Base-by-base conservation (phyloP, 92 coral and sea anemone genomes). In the Bergia sp. region DNA sequence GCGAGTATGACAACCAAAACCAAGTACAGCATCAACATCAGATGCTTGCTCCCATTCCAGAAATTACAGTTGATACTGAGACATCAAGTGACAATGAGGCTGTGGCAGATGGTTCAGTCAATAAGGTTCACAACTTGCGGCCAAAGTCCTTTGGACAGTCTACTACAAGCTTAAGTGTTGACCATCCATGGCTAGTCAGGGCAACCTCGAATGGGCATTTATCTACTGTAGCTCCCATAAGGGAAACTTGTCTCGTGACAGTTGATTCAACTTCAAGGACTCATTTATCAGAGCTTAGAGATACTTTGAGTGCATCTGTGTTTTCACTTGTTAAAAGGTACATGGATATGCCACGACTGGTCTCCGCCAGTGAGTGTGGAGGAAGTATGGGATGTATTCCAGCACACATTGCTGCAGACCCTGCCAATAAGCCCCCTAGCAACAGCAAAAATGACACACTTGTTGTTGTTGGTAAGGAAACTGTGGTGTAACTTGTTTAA, bases 341-440 rank as follows among this genome's bases (percentile, higher is more conserved):
- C 44, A 90, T 93, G 94, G 98, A 92, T 82, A 88, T 95, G 91
- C 96, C 96, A 1, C 93, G 85, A 71, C 89, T 86, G 93, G 88
- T 95, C n/a, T 94, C 95, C 3, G 96, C 98, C 4, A 93, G 96
- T 65, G 95, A 90, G 80, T 95, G 91, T 73, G 96, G 98, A 10
- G 94, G 94, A 43, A 95, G 98, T 72, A 95, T 95, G 38, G 98
- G 95, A 3, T 95, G 98, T 76, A 93, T 95, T n/a, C 95, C 98
- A 0, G 91, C 91, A 15, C 95, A 91, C 50, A 88, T 95, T 8
- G 90, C 92, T 39, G 92, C 93, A 57, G 85, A 79, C 66, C 98
- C 98, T 23, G 71, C 79, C 73, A 65, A 61, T 41, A 81, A 86
- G 73, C 79, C 91, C 2, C 89, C 92, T 23, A 29, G 41, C 61